phyloP scores from a whole-genome alignment of 2,113 vertebrate genomes.

The Phoenicopterus ruber region DNA sequence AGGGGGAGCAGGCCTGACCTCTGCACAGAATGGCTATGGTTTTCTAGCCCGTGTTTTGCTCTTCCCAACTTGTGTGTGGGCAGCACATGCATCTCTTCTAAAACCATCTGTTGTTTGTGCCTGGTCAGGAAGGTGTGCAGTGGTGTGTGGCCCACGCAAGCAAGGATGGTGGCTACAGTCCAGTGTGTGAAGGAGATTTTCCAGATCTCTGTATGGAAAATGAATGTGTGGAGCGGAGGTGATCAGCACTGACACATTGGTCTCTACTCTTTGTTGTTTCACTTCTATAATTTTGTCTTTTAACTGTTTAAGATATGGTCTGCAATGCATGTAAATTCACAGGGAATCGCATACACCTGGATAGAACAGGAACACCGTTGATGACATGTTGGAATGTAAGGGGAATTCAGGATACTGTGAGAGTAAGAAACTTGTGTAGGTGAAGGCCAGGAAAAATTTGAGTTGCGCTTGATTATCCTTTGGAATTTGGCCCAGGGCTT shows the following conservation, averaged over 20 bases:
- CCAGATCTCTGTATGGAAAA: background rate
- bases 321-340: background rate
- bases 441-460: background rate
- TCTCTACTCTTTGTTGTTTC: background rate
- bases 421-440: background rate
- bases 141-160: background rate
- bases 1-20: background rate
- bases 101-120: background rate
- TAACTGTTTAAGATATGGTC: background rate
- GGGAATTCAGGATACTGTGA: background rate
- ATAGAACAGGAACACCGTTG: background rate
- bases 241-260: accelerated
- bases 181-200: background rate
- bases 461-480: background rate
- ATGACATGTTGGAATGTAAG: background rate
- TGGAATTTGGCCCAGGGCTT: background rate
- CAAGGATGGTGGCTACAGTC: background rate
- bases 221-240: background rate
- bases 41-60: background rate
- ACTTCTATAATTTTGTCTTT: background rate
- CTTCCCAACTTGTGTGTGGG: background rate
- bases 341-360: background rate
- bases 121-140: background rate
- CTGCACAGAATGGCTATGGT: background rate
- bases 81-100: background rate